These are phyloP conservation scores for Copsychus sechellarum DNA, from an alignment of 2,113 vertebrate species.

Conservation along the genomic window DNA sequence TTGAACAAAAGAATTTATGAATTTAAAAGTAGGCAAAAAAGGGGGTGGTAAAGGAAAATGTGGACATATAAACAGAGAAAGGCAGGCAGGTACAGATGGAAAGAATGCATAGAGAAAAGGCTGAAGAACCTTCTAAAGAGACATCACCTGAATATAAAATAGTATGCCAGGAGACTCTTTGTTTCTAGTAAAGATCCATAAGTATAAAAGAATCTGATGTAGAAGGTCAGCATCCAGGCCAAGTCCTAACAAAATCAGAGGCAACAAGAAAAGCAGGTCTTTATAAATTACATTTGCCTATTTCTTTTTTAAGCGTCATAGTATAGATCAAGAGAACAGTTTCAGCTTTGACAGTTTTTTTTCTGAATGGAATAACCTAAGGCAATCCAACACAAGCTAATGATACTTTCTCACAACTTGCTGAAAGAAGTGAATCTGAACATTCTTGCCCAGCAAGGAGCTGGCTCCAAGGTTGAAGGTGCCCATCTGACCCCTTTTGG, in stretches of 20 bases:
- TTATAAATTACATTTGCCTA: neutral
- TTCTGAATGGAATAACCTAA: neutral
- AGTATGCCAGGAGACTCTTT: slow-evolving; percentile 31
- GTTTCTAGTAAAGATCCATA: slow-evolving; percentile 38
- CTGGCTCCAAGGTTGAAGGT: neutral
- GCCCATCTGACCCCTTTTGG: neutral
- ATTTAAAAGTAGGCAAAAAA: neutral
- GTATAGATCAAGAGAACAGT: neutral
- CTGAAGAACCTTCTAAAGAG: neutral
- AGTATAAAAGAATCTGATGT: slow-evolving; percentile 34
- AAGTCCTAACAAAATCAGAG: slow-evolving; percentile 27
- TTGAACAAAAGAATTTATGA: neutral
- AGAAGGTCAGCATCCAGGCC: slow-evolving; percentile 54
- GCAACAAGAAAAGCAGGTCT: neutral
- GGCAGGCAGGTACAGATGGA: neutral
- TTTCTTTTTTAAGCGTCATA: neutral
- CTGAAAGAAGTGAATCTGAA: neutral
- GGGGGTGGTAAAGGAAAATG: neutral
- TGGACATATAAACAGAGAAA: neutral
- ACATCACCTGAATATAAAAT: slow-evolving; percentile 43
- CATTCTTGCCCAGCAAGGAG: neutral
- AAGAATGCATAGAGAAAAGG: neutral
- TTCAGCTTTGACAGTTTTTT: neutral
- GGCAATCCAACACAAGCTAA: neutral
- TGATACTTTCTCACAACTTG: neutral